These are phyloP conservation scores for Brienomyrus longianalis DNA, from an alignment of 2,113 vertebrate species.

Conservation along the genomic window DNA sequence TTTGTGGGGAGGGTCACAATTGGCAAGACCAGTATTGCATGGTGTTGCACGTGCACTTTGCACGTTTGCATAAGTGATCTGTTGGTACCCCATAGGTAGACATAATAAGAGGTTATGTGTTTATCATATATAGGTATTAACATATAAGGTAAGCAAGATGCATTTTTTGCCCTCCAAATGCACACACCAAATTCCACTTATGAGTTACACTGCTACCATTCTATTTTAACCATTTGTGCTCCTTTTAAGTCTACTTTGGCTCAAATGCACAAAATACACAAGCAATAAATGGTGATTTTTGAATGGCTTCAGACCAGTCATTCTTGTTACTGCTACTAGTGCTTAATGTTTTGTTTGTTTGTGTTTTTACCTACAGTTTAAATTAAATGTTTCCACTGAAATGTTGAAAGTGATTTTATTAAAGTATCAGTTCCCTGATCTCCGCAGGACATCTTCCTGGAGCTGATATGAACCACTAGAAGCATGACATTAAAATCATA, in stretches of 20 bases:
- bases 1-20: neutral
- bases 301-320: neutral
- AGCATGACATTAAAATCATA: neutral
- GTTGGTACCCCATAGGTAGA: neutral
- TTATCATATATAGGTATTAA: neutral
- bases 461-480: neutral
- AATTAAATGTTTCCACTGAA: neutral
- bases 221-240: neutral
- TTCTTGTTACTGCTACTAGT: neutral
- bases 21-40: neutral
- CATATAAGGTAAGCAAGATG: neutral
- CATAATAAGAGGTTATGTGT: neutral
- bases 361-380: neutral
- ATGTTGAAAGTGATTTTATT: neutral
- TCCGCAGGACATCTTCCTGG: neutral
- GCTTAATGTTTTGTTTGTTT: neutral
- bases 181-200: neutral
- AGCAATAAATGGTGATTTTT: neutral
- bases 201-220: neutral
- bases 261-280: neutral
- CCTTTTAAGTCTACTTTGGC: neutral
- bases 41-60: neutral
- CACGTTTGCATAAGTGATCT: neutral
- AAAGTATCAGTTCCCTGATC: neutral
- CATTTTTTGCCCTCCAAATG: neutral